A percentile compares a stretch with the other conserved stretches of the same genome.
Evolutionary conservation across 2,113 vertebrate species (phyloP).

Genomic region (Pollachius pollachius): DNA sequence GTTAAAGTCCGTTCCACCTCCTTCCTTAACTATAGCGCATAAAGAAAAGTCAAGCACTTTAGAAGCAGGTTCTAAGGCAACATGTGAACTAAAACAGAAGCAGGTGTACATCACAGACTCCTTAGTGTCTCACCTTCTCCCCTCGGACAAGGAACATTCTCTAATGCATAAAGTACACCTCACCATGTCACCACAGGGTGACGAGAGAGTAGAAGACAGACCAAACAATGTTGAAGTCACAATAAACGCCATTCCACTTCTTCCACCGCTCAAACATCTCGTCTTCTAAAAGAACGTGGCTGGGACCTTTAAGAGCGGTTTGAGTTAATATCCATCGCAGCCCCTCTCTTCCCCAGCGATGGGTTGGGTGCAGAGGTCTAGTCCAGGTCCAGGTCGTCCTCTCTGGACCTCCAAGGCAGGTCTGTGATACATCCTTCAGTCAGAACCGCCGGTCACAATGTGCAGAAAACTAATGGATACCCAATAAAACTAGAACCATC

Average conservation of each 20-base stretch:
- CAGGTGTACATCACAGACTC: not conserved
- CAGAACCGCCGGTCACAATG: not conserved
- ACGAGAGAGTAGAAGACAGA: constrained; percentile 32
- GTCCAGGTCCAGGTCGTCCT: too few relatives aligned
- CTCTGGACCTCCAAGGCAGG: constrained; percentile 17
- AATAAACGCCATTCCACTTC: constrained; percentile 16
- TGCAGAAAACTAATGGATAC: not conserved
- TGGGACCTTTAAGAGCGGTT: constrained; percentile 18
- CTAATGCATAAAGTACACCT: constrained; percentile 42
- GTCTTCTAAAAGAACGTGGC: constrained; percentile 3
- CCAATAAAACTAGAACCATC: too few relatives aligned
- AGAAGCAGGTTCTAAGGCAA: constrained; percentile 77
- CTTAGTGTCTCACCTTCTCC: not conserved
- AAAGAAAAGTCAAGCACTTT: constrained; percentile 62
- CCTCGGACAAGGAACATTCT: not conserved
- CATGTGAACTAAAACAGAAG: constrained; percentile 73
- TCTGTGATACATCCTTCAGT: constrained; percentile 31
- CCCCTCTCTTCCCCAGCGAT: not conserved
- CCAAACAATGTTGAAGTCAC: constrained; percentile 60
- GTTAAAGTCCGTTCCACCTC: too few relatives aligned
- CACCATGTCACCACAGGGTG: constrained; percentile 55
- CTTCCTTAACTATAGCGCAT: constrained; percentile 22
- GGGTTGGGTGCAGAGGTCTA: not conserved
- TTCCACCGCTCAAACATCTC: constrained; percentile 22
- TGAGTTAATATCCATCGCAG: not conserved